Evolutionary conservation across 2,888 invertebrate species (phyloP).

Genomic region (Mycogona germanica): DNA sequence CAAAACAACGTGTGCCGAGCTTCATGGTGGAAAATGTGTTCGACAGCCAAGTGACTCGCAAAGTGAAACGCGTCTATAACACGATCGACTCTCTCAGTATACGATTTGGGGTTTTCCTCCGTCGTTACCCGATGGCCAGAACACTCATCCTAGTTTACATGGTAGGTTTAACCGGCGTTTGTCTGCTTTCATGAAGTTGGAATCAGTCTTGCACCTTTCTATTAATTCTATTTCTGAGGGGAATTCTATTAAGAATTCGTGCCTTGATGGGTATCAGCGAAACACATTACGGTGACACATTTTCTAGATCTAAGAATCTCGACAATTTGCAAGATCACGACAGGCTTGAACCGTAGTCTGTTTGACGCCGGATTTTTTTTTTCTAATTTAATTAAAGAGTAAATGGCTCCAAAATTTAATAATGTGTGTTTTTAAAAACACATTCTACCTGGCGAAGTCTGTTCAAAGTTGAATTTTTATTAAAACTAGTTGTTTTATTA

Average conservation of each 20-base stretch:
- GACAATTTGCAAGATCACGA: too few species aligned
- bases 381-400: too few species aligned
- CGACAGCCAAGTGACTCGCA: constrained; percentile 57
- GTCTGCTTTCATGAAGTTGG: constrained; percentile 2
- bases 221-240: not conserved
- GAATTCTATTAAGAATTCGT: not conserved
- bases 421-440: too few species aligned
- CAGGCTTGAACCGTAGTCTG: too few species aligned
- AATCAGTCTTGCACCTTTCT: not conserved
- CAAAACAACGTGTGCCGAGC: constrained; percentile 52
- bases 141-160: constrained; percentile 73
- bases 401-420: too few species aligned
- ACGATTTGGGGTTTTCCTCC: constrained; percentile 61
- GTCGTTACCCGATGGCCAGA: constrained; percentile 68
- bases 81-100: constrained; percentile 63
- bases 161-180: constrained; percentile 36
- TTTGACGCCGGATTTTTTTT: too few species aligned
- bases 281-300: too few species aligned
- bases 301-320: too few species aligned
- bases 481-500: too few species aligned
- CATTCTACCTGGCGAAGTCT: too few species aligned
- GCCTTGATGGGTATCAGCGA: too few species aligned
- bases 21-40: constrained; percentile 61
- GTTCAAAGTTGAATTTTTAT: too few species aligned
- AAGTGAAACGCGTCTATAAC: constrained; percentile 64